Conservation (phyloP, 2,888 invertebrate genomes). For the Eupeodes luniger region DNA sequence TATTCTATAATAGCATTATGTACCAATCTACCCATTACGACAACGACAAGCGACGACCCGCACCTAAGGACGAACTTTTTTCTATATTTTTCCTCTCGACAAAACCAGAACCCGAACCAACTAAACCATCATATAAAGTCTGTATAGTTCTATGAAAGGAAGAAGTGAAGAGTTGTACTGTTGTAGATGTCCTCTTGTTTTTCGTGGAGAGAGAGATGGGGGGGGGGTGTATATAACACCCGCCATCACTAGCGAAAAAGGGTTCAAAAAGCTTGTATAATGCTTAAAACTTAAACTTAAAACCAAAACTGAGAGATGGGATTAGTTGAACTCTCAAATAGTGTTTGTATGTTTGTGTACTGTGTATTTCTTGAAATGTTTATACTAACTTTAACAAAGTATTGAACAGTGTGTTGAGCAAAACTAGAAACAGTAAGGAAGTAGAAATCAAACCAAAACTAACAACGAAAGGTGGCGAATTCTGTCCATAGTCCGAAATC, state of each 20-base stretch:
- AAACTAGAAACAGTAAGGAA: background rate
- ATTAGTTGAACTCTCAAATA: slow-evolving; percentile 42
- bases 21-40: slow-evolving; percentile 8
- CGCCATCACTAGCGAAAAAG: slow-evolving; percentile 17
- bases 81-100: background rate
- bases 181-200: slow-evolving; percentile 35
- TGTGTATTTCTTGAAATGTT: slow-evolving; percentile 32
- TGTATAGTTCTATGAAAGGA: background rate
- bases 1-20: background rate
- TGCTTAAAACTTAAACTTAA: slow-evolving; percentile 58
- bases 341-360: background rate
- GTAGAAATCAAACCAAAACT: too few relatives aligned
- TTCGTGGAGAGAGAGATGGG: background rate
- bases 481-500: too few relatives aligned
- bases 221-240: background rate
- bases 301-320: slow-evolving; percentile 66
- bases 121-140: too few relatives aligned
- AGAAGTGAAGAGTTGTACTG: background rate
- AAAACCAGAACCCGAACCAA: background rate
- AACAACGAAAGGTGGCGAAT: too few relatives aligned
- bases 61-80: slow-evolving; percentile 36
- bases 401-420: slow-evolving; percentile 43
- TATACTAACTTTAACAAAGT: background rate
- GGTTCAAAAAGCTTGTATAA: slow-evolving; percentile 3
- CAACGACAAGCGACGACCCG: slow-evolving; percentile 15